Percentiles rank a stretch among this genome's conserved stretches.
Evolutionary conservation across 1,140 invertebrate species (phyloP).

Genomic region (Heliconius hewitsoni): DNA sequence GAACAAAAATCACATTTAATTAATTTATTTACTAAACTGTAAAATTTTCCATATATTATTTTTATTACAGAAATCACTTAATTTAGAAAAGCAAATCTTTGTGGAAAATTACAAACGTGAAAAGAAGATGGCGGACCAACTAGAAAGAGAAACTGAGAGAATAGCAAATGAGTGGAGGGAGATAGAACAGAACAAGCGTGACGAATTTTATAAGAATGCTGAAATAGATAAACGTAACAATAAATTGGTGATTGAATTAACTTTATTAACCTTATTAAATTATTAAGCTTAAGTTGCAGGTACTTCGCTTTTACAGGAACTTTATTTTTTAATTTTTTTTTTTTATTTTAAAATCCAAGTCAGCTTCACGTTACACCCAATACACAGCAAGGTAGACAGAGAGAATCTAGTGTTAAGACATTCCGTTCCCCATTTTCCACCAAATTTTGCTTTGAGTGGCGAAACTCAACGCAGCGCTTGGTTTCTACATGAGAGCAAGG

Average conservation of each 20-base stretch:
- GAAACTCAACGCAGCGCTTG: too few relatives aligned
- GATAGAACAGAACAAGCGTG: constrained; percentile 43
- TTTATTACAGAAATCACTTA: constrained; percentile 52
- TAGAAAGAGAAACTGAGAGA: constrained; percentile 48
- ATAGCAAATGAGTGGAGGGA: constrained; percentile 48
- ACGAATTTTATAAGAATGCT: constrained; percentile 37
- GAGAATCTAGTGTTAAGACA: too few relatives aligned
- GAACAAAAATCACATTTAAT: not conserved
- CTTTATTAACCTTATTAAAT: not conserved
- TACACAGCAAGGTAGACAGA: too few relatives aligned
- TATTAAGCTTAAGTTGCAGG: not conserved
- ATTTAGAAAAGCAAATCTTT: constrained; percentile 57
- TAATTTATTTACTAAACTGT: not conserved
- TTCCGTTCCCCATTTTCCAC: too few relatives aligned
- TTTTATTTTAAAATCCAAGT: too few relatives aligned
- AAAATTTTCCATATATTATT: not conserved
- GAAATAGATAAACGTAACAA: constrained; percentile 46
- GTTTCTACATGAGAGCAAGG: too few relatives aligned
- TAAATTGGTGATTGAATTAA: constrained; percentile 50
- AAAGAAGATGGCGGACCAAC: constrained; percentile 43
- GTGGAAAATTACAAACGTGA: constrained; percentile 51
- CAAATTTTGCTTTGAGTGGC: too few relatives aligned
- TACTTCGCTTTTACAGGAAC: too few relatives aligned
- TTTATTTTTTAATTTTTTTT: too few relatives aligned
- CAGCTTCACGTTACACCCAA: too few relatives aligned